phyloP scores from a whole-genome alignment of 1,140 invertebrate genomes.

The Anoplolepis gracilipes region DNA sequence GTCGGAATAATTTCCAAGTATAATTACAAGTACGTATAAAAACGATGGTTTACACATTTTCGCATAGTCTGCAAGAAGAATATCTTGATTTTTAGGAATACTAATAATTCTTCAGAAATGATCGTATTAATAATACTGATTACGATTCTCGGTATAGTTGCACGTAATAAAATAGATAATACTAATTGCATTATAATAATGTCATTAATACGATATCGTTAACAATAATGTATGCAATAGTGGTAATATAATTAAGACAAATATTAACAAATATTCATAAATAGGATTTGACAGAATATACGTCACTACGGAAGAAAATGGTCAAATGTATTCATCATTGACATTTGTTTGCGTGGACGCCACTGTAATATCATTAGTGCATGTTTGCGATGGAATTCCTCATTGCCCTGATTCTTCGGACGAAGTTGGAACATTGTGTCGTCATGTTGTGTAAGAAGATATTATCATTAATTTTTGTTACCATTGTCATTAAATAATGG shows the following conservation, averaged over 20 bases:
- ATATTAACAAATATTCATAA: slow-evolving; percentile 3
- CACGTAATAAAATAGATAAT: neutral
- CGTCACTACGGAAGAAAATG: neutral
- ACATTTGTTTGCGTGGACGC: slow-evolving; percentile 76
- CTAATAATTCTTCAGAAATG: neutral
- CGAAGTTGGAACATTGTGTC: slow-evolving; percentile 84
- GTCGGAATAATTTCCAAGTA: slow-evolving; percentile 20
- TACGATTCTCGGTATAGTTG: slow-evolving; percentile 21
- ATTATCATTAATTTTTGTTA: neutral
- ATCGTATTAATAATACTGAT: neutral
- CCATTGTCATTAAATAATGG: neutral
- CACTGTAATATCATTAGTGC: slow-evolving; percentile 84
- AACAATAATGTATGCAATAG: no score
- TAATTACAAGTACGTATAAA: slow-evolving; percentile 24
- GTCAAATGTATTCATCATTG: slow-evolving; percentile 16
- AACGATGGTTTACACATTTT: neutral
- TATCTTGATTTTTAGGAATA: neutral
- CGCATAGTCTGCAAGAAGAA: neutral
- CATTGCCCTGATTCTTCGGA: slow-evolving; percentile 94
- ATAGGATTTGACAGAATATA: slow-evolving; percentile 20
- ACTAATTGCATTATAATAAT: neutral
- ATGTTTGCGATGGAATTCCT: slow-evolving; percentile 90
- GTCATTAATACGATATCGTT: slow-evolving; percentile 6
- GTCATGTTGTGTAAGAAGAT: slow-evolving; percentile 74
- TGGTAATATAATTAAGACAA: neutral